Percentiles rank a stretch among this genome's conserved stretches.
These are phyloP conservation scores for Silvanus unidentatus DNA, from an alignment of 2,888 invertebrate species.

Conservation along the genomic window DNA sequence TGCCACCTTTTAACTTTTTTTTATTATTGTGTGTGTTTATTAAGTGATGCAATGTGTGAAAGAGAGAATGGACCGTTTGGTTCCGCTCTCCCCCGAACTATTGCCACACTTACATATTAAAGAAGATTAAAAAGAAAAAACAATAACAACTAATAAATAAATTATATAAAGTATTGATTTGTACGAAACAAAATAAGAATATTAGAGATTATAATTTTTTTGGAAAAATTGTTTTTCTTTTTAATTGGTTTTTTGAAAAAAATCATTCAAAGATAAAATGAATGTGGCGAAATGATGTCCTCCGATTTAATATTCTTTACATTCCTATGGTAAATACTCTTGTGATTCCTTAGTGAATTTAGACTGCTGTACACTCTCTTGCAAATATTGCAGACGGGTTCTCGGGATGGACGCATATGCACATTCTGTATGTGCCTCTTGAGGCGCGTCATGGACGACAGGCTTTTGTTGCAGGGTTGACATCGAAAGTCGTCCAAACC, in stretches of 20 bases:
- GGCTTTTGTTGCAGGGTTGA: slow-evolving; percentile 87
- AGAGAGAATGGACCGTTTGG: too few species aligned
- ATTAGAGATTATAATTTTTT: too few species aligned
- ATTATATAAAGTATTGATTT: too few species aligned
- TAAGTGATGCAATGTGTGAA: background rate
- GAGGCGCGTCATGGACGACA: slow-evolving; percentile 79
- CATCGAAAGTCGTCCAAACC: slow-evolving; percentile 84
- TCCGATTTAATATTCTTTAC: slow-evolving; percentile 65
- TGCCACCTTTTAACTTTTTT: background rate
- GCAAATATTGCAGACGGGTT: slow-evolving; percentile 88
- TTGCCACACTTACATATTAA: too few species aligned
- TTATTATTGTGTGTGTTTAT: too few species aligned
- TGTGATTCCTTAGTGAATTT: slow-evolving; percentile 86
- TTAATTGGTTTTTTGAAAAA: too few species aligned
- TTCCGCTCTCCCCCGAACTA: too few species aligned
- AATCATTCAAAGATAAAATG: slow-evolving; percentile 40
- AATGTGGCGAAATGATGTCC: slow-evolving; percentile 42
- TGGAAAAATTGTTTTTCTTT: too few species aligned
- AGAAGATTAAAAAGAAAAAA: too few species aligned
- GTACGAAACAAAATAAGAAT: too few species aligned
- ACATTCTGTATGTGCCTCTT: slow-evolving; percentile 90
- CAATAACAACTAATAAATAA: too few species aligned
- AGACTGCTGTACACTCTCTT: slow-evolving; percentile 87
- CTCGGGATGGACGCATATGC: slow-evolving; percentile 84
- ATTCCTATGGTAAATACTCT: slow-evolving; percentile 86